Conservation (phyloP, 92 coral and sea anemone genomes). For the Siderastrea radians region DNA sequence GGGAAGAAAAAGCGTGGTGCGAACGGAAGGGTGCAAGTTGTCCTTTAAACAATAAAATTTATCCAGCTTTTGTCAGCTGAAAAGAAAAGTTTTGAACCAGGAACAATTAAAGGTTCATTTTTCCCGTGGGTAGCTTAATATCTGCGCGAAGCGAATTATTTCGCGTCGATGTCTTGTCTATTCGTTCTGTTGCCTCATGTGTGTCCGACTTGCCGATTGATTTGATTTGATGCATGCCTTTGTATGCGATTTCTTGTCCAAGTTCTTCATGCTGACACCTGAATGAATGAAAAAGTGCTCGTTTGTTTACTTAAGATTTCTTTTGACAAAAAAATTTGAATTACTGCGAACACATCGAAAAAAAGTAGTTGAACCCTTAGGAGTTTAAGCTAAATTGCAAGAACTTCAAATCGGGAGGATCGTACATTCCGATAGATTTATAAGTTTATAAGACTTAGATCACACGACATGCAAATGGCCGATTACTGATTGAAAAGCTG, state of each 20-base stretch:
- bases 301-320: conserved; percentile 25
- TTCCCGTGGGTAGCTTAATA: neutral
- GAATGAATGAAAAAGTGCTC: conserved; percentile 38
- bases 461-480: neutral
- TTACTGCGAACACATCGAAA: neutral
- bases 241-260: neutral
- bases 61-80: conserved; percentile 29
- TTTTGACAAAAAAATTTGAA: neutral
- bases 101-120: conserved; percentile 1
- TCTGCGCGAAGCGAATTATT: neutral
- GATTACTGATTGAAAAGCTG: neutral
- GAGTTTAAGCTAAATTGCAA: neutral
- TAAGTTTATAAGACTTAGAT: neutral
- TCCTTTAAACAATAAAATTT: neutral
- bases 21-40: conserved; percentile 36
- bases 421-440: neutral
- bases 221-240: neutral
- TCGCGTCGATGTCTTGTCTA: neutral
- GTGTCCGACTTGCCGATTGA: neutral
- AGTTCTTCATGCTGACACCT: conserved; percentile 39
- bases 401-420: neutral
- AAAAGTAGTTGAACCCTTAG: neutral
- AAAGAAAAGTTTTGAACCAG: conserved; percentile 15
- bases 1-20: neutral
- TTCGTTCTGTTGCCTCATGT: neutral